Percentiles rank a stretch among this genome's conserved stretches.
Conservation (phyloP, 53 echinoderm and acorn worm species). For the Patiria pectinifera region DNA sequence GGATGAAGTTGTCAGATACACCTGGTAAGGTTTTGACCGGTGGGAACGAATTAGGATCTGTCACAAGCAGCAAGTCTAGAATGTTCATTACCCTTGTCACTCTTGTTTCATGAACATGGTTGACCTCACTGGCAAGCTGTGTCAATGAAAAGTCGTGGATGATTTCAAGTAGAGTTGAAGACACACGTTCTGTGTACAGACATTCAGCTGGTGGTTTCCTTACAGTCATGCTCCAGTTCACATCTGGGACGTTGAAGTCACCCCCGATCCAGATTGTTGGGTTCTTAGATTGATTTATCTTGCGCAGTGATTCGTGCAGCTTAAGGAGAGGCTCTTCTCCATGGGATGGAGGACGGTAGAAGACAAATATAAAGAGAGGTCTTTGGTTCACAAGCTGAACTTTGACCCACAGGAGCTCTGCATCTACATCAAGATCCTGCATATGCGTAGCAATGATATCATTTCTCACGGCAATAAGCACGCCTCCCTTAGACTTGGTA, state of each 20-base stretch:
- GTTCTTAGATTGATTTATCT: no score
- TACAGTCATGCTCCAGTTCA: background rate
- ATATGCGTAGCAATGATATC: constrained; percentile 12
- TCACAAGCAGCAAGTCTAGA: background rate
- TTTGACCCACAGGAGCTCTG: constrained; percentile 35
- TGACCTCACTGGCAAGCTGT: background rate
- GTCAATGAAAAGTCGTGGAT: background rate
- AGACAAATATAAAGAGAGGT: background rate
- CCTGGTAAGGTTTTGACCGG: constrained; percentile 18
- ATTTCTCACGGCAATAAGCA: constrained; percentile 33
- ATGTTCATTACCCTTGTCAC: background rate
- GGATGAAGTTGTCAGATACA: constrained; percentile 13
- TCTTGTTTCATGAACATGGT: constrained; percentile 5
- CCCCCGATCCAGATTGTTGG: no score
- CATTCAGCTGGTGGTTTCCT: background rate
- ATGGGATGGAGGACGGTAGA: no score
- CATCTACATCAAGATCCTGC: constrained; percentile 19
- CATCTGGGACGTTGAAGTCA: no score
- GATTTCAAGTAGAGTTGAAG: background rate
- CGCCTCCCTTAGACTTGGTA: background rate
- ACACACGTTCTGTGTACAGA: background rate
- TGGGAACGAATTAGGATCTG: background rate
- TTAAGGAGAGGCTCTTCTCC: no score
- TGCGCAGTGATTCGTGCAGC: no score
- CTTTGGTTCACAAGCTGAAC: background rate